Evolutionary conservation across 2,888 invertebrate species (phyloP).

Genomic region (Acronicta aceris): DNA sequence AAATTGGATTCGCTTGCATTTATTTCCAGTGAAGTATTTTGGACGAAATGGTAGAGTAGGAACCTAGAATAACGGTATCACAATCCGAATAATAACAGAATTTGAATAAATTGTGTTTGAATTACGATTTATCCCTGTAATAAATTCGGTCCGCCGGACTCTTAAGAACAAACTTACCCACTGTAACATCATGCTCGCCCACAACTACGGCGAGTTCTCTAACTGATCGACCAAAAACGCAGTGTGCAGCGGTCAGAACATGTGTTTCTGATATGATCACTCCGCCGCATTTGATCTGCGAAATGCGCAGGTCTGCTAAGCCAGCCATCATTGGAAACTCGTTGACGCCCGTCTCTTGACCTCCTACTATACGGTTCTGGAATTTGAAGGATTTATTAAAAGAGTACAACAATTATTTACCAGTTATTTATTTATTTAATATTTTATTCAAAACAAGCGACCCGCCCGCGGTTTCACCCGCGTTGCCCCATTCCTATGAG

Average conservation of each 20-base stretch:
- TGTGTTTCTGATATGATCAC: conserved; percentile 82
- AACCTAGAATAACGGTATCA: too few relatives aligned
- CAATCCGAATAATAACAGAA: too few relatives aligned
- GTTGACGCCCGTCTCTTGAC: conserved; percentile 72
- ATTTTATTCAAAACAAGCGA: too few relatives aligned
- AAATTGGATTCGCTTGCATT: too few relatives aligned
- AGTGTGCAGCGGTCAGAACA: conserved; percentile 89
- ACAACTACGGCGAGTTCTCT: conserved; percentile 75
- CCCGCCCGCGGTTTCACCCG: too few relatives aligned
- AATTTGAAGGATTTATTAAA: conserved; percentile 9
- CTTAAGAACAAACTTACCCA: conserved; percentile 64
- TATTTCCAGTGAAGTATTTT: too few relatives aligned
- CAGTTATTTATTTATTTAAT: too few relatives aligned
- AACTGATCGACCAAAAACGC: conserved; percentile 75
- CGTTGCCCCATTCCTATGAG: too few relatives aligned
- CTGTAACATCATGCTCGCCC: conserved; percentile 84
- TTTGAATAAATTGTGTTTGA: too few relatives aligned
- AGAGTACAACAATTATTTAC: background rate
- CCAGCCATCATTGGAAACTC: conserved; percentile 79
- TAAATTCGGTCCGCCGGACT: too few relatives aligned
- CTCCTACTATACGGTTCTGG: conserved; percentile 83
- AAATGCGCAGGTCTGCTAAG: conserved; percentile 66
- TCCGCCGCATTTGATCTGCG: conserved; percentile 84
- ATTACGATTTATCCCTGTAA: too few relatives aligned
- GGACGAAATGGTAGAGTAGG: too few relatives aligned